A percentile compares a stretch with the other conserved stretches of the same genome.
Evolutionary conservation across 2,113 vertebrate genomes (phyloP).

Genomic region (Chaetops frenatus): DNA sequence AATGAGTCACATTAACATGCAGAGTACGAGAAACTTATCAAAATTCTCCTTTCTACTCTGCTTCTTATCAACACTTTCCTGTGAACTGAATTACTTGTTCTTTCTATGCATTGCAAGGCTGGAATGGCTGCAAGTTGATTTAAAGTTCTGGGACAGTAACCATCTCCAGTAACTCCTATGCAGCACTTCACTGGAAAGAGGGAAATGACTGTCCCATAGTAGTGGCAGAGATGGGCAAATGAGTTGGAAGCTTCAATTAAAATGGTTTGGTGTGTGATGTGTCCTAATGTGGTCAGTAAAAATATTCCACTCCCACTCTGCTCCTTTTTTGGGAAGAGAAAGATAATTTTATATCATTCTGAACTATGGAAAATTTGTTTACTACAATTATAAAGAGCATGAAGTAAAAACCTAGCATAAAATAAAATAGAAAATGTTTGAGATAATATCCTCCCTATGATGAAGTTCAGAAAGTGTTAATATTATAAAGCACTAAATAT

Average conservation of each 20-base stretch:
- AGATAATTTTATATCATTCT: background rate
- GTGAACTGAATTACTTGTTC: background rate
- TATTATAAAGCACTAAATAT: background rate
- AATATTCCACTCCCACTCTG: rapidly evolving
- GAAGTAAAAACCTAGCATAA: background rate
- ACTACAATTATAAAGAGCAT: background rate
- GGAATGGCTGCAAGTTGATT: background rate
- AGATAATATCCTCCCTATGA: background rate
- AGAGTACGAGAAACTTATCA: background rate
- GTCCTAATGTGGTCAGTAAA: background rate
- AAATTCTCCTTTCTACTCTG: background rate
- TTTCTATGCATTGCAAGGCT: background rate
- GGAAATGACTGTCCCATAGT: background rate
- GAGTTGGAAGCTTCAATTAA: background rate
- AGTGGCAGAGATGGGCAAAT: background rate
- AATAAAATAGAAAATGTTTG: background rate
- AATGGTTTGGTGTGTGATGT: background rate
- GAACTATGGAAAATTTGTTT: background rate
- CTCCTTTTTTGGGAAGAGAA: background rate
- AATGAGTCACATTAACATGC: background rate
- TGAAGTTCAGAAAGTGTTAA: background rate
- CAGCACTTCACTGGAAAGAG: background rate
- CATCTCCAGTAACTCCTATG: background rate
- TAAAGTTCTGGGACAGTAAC: background rate
- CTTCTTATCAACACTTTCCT: background rate